Evolutionary conservation across 2,113 vertebrate species (phyloP).

Genomic region (Caranx melampygus): DNA sequence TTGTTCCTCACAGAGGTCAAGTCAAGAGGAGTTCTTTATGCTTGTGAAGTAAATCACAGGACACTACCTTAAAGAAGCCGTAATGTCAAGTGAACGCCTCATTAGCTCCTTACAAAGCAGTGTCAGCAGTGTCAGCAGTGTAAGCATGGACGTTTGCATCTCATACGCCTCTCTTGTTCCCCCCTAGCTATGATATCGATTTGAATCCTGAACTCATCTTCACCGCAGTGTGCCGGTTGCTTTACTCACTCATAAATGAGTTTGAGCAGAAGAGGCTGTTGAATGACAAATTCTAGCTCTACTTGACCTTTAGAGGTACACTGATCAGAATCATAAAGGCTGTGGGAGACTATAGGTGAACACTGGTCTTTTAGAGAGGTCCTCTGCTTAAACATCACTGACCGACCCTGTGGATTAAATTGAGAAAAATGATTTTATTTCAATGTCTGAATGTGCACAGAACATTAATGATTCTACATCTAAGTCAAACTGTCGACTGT

Average conservation of each 20-base stretch:
- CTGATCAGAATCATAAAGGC: slow-evolving; percentile 61
- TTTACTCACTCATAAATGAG: slow-evolving; percentile 59
- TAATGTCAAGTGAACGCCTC: slow-evolving; percentile 27
- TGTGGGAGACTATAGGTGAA: not conserved
- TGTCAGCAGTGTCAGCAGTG: slow-evolving; percentile 13
- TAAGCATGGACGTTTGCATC: slow-evolving; percentile 13
- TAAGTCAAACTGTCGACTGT: not conserved
- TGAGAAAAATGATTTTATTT: not conserved
- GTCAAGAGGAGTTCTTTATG: not conserved
- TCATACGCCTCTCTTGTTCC: slow-evolving; percentile 13
- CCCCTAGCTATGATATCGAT: slow-evolving; percentile 19
- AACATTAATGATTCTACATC: not conserved
- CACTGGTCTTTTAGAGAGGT: not conserved
- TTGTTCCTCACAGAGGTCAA: not conserved
- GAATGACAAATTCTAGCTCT: slow-evolving; percentile 45
- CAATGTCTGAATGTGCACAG: not conserved
- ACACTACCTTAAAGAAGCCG: not conserved
- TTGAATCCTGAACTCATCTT: slow-evolving; percentile 32
- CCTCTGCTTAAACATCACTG: not conserved
- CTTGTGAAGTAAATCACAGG: not conserved
- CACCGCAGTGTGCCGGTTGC: slow-evolving; percentile 12
- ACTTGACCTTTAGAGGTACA: slow-evolving; percentile 66
- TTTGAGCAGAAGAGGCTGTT: slow-evolving; percentile 49
- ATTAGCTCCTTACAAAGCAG: slow-evolving; percentile 1
- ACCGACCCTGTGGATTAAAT: not conserved